Evolutionary conservation across 1,140 invertebrate genomes (phyloP).

Genomic region (Pollicipes pollicipes): DNA sequence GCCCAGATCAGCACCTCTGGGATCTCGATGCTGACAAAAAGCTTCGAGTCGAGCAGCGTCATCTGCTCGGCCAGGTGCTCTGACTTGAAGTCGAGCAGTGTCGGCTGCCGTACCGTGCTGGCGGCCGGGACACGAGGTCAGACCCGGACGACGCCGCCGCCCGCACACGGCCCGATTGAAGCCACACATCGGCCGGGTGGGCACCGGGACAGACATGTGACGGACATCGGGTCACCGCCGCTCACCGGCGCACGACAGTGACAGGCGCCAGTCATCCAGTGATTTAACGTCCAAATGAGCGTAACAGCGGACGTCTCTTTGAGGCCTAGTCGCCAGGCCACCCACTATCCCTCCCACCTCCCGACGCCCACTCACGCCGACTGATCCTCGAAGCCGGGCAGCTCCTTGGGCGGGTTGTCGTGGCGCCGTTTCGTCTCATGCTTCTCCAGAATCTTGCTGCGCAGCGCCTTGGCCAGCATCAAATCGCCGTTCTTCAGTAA

Average conservation of each 20-base stretch:
- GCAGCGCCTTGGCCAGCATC: constrained; percentile 66
- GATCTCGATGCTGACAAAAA: constrained; percentile 92
- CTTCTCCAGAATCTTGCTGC: constrained; percentile 80
- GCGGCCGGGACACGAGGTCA: constrained; percentile 1
- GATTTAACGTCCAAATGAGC: too few relatives aligned
- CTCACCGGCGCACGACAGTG: too few relatives aligned
- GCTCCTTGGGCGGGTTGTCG: constrained; percentile 12
- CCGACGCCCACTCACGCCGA: not conserved
- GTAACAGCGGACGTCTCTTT: too few relatives aligned
- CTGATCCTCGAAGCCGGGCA: not conserved
- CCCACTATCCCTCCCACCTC: not conserved
- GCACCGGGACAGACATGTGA: too few relatives aligned
- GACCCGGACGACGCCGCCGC: too few relatives aligned
- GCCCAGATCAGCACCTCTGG: constrained; percentile 94
- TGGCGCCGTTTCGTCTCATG: constrained; percentile 45
- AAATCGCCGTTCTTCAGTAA: constrained; percentile 65
- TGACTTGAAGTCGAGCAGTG: constrained; percentile 80
- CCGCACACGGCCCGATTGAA: too few relatives aligned
- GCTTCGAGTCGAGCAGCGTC: constrained; percentile 84
- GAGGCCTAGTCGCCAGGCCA: too few relatives aligned
- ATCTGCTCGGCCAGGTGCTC: constrained; percentile 90
- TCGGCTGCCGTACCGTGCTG: constrained; percentile 20
- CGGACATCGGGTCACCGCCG: not conserved
- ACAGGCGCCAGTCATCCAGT: too few relatives aligned
- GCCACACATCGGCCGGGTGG: too few relatives aligned